These are phyloP conservation scores for Lumbricus terrestris DNA, from an alignment of 2,888 invertebrate genomes.

Conservation along the genomic window DNA sequence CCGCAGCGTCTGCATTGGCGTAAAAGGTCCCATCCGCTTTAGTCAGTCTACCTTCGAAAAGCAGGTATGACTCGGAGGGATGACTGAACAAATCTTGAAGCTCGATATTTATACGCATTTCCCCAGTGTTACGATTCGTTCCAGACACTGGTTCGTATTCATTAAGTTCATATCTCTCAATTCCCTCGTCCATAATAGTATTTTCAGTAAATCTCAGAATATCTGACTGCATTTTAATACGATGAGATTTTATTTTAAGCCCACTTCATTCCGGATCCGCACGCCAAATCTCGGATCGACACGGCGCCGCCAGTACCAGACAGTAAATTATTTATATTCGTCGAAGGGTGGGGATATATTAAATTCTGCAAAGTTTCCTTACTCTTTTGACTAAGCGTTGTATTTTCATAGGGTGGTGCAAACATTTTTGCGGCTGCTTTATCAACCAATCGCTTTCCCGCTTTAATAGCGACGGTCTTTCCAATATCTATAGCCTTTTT, in stretches of 20 bases:
- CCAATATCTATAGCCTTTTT: background rate
- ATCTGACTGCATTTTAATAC: slow-evolving; percentile 23
- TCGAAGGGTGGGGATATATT: too few relatives aligned
- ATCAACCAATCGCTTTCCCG: background rate
- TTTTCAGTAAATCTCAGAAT: slow-evolving; percentile 33
- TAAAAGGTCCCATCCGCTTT: slow-evolving; percentile 31
- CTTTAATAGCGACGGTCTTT: background rate
- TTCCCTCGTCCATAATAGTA: slow-evolving; percentile 31
- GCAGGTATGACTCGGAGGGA: slow-evolving; percentile 30
- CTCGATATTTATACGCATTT: slow-evolving; percentile 32
- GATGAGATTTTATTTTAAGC: background rate
- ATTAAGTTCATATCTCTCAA: slow-evolving; percentile 32
- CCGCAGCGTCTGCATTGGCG: slow-evolving; percentile 25
- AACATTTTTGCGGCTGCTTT: background rate
- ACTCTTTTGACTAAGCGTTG: background rate
- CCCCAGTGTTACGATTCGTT: slow-evolving; percentile 32
- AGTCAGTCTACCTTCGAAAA: slow-evolving; percentile 27
- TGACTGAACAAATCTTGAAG: slow-evolving; percentile 32
- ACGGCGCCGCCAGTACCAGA: too few relatives aligned
- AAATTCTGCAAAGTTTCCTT: too few relatives aligned
- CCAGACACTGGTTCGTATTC: slow-evolving; percentile 32
- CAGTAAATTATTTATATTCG: too few relatives aligned
- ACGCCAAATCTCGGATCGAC: background rate
- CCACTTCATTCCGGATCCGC: background rate
- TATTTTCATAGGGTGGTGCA: background rate